These are phyloP conservation scores for Lagocephalus sceleratus DNA, from an alignment of 2,797 vertebrate species.

Conservation along the genomic window DNA sequence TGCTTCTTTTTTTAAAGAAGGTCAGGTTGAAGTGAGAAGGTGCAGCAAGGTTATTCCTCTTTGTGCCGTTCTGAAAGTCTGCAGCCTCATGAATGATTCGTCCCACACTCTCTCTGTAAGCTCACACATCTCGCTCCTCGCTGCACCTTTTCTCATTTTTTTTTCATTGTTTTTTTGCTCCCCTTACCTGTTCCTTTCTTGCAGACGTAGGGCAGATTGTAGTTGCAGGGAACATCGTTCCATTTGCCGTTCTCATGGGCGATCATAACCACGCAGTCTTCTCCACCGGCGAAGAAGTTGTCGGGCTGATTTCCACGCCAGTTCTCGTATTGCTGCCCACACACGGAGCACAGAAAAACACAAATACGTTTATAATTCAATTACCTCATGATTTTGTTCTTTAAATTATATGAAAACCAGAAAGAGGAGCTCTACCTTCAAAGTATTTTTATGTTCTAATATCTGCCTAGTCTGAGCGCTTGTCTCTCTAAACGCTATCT, in stretches of 20 bases:
- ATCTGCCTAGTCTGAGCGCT: no score
- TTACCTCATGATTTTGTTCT: no score
- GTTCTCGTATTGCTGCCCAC: constrained; percentile 92
- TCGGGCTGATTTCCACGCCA: constrained; percentile 96
- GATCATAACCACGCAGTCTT: constrained; percentile 97
- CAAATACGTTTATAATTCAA: not conserved
- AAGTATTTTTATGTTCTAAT: not conserved
- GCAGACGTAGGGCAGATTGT: constrained; percentile 97
- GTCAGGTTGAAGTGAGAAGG: constrained; percentile 4
- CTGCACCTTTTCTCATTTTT: not conserved
- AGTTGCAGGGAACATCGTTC: constrained; percentile 98
- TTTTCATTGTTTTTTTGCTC: constrained; percentile 5
- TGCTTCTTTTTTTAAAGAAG: not conserved
- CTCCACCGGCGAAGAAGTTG: constrained; percentile 97
- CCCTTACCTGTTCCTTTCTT: constrained; percentile 94
- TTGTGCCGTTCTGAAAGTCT: constrained; percentile 8
- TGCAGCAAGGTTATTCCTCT: constrained; percentile 2
- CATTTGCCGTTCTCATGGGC: constrained; percentile 92
- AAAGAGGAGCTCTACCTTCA: not conserved
- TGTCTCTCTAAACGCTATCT: not conserved
- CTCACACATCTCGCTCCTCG: not conserved
- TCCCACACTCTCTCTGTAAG: constrained; percentile 1
- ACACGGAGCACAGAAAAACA: not conserved
- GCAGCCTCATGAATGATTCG: constrained; percentile 6
- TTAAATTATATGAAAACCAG: no score